Evolutionary conservation across 1,140 invertebrate genomes (phyloP).

Genomic region (Bicyclus anynana): DNA sequence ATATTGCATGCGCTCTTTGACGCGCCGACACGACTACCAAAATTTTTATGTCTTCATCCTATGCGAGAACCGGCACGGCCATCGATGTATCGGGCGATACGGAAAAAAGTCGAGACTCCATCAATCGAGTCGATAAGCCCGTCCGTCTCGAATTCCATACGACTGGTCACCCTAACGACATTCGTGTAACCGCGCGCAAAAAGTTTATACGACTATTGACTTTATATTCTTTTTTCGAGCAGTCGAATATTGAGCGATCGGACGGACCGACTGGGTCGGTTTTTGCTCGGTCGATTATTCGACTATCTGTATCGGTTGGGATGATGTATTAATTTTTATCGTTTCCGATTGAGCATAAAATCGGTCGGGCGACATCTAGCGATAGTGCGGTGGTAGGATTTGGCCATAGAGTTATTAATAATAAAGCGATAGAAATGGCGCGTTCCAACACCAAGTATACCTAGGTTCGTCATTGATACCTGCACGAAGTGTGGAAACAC

Average conservation of each 20-base stretch:
- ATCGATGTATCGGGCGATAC: slow-evolving; percentile 38
- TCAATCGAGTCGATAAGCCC: slow-evolving; percentile 41
- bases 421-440: no score
- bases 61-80: slow-evolving; percentile 48
- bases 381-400: slow-evolving; percentile 53
- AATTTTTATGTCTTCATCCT: slow-evolving; percentile 75
- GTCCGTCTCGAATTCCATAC: slow-evolving; percentile 57
- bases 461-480: no score
- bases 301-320: slow-evolving; percentile 30
- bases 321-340: slow-evolving; percentile 72
- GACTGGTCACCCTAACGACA: slow-evolving; percentile 63
- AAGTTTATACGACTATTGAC: slow-evolving; percentile 49
- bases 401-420: no score
- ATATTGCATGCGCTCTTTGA: slow-evolving; percentile 68
- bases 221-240: slow-evolving; percentile 53
- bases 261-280: slow-evolving; percentile 33
- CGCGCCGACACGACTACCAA: slow-evolving; percentile 53
- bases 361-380: slow-evolving; percentile 56
- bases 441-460: no score
- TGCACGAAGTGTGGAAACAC: no score
- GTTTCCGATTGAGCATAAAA: slow-evolving; percentile 68
- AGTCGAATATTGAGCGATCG: slow-evolving; percentile 40
- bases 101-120: slow-evolving; percentile 45
- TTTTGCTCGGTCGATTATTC: slow-evolving; percentile 43
- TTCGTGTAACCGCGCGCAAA: slow-evolving; percentile 57